Conservation (phyloP, 2,888 invertebrate genomes). For the Archips crataeganus region DNA sequence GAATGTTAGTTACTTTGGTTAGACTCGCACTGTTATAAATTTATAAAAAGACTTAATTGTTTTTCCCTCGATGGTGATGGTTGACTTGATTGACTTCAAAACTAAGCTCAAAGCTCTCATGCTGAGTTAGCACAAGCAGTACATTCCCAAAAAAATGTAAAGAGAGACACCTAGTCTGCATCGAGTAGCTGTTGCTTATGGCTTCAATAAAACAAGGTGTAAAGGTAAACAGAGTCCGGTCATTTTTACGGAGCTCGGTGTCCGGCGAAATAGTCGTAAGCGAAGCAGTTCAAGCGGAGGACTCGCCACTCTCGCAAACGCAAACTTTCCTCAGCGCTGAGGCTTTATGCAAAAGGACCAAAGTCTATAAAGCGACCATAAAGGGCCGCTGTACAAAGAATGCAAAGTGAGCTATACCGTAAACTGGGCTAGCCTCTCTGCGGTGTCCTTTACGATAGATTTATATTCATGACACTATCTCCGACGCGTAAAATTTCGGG, state of each 20-base stretch:
- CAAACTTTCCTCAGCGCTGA: constrained; percentile 58
- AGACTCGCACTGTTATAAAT: too few species aligned
- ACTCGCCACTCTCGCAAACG: constrained; percentile 48
- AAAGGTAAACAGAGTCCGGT: constrained; percentile 30
- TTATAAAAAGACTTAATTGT: too few species aligned
- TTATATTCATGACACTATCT: constrained; percentile 86
- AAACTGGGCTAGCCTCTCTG: constrained; percentile 75
- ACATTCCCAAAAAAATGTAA: not conserved
- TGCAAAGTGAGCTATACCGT: constrained; percentile 83
- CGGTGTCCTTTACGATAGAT: constrained; percentile 84
- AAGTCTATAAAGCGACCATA: constrained; percentile 82
- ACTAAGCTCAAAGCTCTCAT: too few species aligned
- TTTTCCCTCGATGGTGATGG: too few species aligned
- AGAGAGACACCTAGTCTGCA: not conserved
- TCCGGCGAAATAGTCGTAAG: constrained; percentile 42
- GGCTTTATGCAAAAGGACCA: constrained; percentile 81
- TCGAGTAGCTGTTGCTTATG: not conserved
- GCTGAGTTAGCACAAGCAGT: not conserved
- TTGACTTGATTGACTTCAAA: too few species aligned
- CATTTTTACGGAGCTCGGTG: constrained; percentile 22
- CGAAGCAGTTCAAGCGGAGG: constrained; percentile 35
- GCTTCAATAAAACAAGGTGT: constrained; percentile 34
- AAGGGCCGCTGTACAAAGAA: constrained; percentile 81
- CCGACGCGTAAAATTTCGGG: constrained; percentile 84
- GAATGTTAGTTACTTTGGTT: too few species aligned